Base-by-base conservation (phyloP, 2,113 vertebrate species). In the Aegotheles bennettii region DNA sequence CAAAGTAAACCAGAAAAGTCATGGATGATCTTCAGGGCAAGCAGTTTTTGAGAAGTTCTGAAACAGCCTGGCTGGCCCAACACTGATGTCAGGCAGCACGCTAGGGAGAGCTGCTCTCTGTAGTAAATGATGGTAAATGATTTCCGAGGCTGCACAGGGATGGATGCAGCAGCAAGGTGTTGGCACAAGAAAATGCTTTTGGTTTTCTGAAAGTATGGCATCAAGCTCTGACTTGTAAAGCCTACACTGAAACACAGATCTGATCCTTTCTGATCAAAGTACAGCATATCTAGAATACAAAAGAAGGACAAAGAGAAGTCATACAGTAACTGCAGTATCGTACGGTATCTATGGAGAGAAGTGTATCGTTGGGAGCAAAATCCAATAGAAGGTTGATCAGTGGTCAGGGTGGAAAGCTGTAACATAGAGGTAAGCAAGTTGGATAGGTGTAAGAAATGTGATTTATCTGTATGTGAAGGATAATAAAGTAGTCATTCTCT, bases 381-480 rank as follows among this genome's bases (percentile, higher is more conserved):
- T 61, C 63, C 1, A 3, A 68, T 89, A 28, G 79, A 83, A 93
- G 42, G 50, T 59, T 10, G 4, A 63, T 84, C 70, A 84, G 43
- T 47, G 50, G 10, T 57, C 54, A 51, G 64, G 73, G n/a, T 43
- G 74, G 76, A 81, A 93, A 64, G n/a, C 63, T 71, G 24, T 74
- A 68, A 70, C 33, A 10, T 6, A 79, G 42, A 73, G 35, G 59
- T 74, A 59, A 93, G 79, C 50, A 54, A 35, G 40, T 29, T 47
- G 21, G 64, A 61, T 29, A 59, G 68, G 33, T 63, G 15, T 19
- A 63, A 76, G 45, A 54, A 93, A 56, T 70, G n/a, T 84, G 75
- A 74, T 74, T 86, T 94, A 87, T 91, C 70, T 79, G 35, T 71
- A 67, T 87, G 67, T 60, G 73, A 80, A 88, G 54, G 40, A 64